These are phyloP conservation scores for Aplysina aerophoba DNA, from an alignment of 37 sponge, comb jelly and placozoan genomes.

Conservation along the genomic window DNA sequence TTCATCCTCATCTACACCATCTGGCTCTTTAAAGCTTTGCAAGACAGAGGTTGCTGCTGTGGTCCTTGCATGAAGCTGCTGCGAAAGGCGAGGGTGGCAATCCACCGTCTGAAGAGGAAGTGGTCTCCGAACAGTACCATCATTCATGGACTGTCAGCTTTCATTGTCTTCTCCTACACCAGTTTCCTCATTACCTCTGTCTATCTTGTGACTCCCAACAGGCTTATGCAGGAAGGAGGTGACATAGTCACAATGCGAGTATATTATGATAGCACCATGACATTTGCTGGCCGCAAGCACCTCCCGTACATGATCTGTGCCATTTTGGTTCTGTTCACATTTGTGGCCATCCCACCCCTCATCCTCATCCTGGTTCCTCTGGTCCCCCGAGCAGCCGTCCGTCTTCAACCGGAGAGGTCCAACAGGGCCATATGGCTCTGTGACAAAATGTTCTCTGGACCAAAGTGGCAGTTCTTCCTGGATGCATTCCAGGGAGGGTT, in stretches of 20 bases:
- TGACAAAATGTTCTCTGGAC: constrained; percentile 19
- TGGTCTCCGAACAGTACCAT: constrained; percentile 36
- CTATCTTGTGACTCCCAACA: neutral
- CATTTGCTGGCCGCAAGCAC: neutral
- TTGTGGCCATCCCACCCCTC: constrained; percentile 6
- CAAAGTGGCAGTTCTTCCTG: constrained; percentile 23
- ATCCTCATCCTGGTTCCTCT: neutral
- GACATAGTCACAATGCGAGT: neutral
- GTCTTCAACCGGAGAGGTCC: neutral
- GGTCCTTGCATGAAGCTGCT: neutral
- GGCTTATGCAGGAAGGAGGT: neutral
- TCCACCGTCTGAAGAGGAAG: neutral
- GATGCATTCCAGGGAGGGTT: constrained; percentile 25
- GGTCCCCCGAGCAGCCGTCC: constrained; percentile 7
- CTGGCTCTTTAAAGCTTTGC: constrained; percentile 5
- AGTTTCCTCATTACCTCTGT: constrained; percentile 8
- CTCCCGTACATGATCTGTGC: neutral
- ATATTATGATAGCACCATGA: neutral
- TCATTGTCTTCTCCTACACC: constrained; percentile 26
- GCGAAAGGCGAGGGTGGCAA: neutral
- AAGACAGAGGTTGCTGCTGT: constrained; percentile 30
- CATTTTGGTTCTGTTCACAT: neutral
- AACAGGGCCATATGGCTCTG: neutral
- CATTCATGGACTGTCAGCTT: constrained; percentile 20
- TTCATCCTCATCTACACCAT: constrained; percentile 19